Conservation (phyloP, 2,113 vertebrate genomes). For the Ciconia stormi region DNA sequence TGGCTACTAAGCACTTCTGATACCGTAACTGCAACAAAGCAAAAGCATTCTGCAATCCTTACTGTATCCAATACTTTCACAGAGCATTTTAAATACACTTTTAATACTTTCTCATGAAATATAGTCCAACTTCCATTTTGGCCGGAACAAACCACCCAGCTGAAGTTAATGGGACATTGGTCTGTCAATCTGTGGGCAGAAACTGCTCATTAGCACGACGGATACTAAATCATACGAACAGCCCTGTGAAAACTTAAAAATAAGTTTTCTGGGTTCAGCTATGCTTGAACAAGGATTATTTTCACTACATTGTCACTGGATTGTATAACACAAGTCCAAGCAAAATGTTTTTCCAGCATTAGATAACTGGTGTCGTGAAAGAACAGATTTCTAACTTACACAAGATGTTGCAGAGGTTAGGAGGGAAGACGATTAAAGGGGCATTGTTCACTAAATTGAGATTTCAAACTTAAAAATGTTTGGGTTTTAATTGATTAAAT, state of each 20-base stretch:
- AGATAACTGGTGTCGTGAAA: neutral
- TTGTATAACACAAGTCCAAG: neutral
- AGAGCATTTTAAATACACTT: neutral
- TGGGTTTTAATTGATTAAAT: neutral
- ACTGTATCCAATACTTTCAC: neutral
- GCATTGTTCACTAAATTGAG: neutral
- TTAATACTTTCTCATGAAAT: neutral
- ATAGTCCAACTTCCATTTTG: neutral
- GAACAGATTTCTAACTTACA: neutral
- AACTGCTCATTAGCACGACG: neutral
- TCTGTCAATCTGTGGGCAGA: neutral
- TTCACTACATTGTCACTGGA: neutral
- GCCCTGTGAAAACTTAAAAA: neutral
- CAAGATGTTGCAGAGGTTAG: neutral
- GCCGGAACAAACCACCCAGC: neutral
- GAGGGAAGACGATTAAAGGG: neutral
- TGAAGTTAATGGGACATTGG: neutral
- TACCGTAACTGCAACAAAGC: constrained; percentile 86
- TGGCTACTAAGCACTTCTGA: constrained; percentile 97
- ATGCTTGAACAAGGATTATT: neutral
- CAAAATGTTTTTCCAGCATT: neutral
- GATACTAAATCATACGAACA: neutral
- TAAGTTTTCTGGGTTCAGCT: neutral
- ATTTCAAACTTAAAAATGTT: neutral
- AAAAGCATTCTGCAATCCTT: neutral